A percentile compares a stretch with the other conserved stretches of the same genome.
phyloP scores from a whole-genome alignment of 1,140 invertebrate species.

The Triops cancriformis region DNA sequence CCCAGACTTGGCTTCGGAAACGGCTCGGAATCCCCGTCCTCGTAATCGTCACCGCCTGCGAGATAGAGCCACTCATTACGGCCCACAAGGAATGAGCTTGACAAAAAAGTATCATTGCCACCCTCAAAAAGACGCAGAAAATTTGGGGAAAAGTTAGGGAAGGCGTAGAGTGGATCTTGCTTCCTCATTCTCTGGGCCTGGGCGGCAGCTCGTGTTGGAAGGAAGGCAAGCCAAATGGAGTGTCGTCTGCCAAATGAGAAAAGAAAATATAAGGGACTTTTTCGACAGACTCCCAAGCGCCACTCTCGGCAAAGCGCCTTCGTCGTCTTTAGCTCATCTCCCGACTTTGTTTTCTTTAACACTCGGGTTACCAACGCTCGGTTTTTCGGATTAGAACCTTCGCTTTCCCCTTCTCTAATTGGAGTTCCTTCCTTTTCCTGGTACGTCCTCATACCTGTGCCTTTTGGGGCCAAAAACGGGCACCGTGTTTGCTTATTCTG shows the following conservation, averaged over 20 bases:
- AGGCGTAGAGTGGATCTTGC: not conserved
- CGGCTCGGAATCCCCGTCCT: not conserved
- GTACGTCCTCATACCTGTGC: too few species aligned
- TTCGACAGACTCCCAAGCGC: not conserved
- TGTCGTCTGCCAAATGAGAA: constrained; percentile 10
- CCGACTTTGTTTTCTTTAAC: not conserved
- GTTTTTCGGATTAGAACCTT: not conserved
- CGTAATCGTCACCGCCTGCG: not conserved
- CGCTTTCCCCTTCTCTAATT: too few species aligned
- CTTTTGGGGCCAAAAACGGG: too few species aligned
- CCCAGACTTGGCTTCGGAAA: not conserved
- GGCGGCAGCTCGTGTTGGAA: not conserved
- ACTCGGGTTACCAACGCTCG: not conserved
- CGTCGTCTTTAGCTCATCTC: not conserved
- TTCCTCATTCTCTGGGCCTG: not conserved
- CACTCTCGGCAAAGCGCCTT: not conserved
- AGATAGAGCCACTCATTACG: not conserved
- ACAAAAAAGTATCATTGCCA: too few species aligned
- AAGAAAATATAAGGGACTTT: not conserved
- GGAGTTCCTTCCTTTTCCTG: too few species aligned
- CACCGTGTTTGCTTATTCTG: too few species aligned
- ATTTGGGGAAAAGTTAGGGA: not conserved
- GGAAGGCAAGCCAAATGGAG: not conserved
- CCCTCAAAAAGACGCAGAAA: not conserved
- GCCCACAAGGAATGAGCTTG: not conserved